Percentiles rank a stretch among this genome's conserved stretches.
Evolutionary conservation across 1,140 invertebrate species (phyloP).

Genomic region (Papilio dardanus): DNA sequence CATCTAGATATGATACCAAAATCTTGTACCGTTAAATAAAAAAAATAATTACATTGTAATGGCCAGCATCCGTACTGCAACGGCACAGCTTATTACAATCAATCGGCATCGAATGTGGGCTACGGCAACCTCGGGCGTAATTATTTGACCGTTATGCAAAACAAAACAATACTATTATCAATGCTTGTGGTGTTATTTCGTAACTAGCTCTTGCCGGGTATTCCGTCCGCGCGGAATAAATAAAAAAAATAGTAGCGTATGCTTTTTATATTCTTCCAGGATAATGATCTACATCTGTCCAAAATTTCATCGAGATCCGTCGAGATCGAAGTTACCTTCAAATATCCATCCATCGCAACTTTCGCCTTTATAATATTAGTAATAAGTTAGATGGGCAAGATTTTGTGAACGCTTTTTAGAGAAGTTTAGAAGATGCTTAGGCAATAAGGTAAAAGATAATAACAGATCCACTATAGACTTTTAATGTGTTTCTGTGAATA

Average conservation of each 20-base stretch:
- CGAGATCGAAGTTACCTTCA: too few relatives aligned
- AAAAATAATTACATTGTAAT: conserved; percentile 1
- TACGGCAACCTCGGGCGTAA: not conserved
- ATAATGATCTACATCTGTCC: too few relatives aligned
- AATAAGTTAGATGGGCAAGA: too few relatives aligned
- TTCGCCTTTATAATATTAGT: too few relatives aligned
- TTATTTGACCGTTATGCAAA: conserved; percentile 26
- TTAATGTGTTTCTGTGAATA: not conserved
- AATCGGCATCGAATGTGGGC: conserved; percentile 22
- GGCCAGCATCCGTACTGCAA: not conserved
- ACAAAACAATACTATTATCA: not conserved
- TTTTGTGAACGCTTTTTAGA: too few relatives aligned
- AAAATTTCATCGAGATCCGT: too few relatives aligned
- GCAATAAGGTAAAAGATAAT: not conserved
- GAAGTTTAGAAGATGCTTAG: too few relatives aligned
- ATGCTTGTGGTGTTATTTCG: not conserved
- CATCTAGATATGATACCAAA: not conserved
- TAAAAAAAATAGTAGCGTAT: too few relatives aligned
- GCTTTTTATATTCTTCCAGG: too few relatives aligned
- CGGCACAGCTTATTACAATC: not conserved
- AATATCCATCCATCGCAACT: too few relatives aligned
- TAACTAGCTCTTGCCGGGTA: too few relatives aligned
- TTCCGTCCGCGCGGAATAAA: too few relatives aligned
- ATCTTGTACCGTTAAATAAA: not conserved
- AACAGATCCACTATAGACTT: not conserved